Conservation (phyloP, 2,888 invertebrate species). For the Melolontha melolontha region DNA sequence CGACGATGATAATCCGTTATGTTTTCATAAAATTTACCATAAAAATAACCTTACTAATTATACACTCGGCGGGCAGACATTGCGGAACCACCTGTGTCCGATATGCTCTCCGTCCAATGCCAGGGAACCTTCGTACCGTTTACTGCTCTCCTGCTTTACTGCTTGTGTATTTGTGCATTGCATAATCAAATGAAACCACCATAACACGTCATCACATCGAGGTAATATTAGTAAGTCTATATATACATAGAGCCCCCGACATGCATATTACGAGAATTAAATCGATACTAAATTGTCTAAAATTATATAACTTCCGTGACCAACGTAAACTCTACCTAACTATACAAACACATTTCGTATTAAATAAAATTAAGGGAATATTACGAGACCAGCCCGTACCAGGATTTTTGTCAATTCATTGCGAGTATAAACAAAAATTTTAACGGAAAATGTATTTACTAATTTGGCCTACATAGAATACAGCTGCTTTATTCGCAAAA, state of each 20-base stretch:
- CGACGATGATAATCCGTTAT: constrained; percentile 11
- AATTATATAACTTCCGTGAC: constrained; percentile 30
- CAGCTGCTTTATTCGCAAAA: no score
- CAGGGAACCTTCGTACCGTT: constrained; percentile 1
- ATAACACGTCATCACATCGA: constrained; percentile 19
- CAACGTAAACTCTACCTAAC: background rate
- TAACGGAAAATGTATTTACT: no score
- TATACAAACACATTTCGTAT: background rate
- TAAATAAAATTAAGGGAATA: constrained; percentile 1
- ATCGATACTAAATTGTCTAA: constrained; percentile 31
- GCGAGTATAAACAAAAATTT: no score
- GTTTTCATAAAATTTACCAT: constrained; percentile 35
- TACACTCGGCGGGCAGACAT: constrained; percentile 28
- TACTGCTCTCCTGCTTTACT: no score
- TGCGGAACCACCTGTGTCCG: constrained; percentile 24
- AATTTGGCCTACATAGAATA: no score
- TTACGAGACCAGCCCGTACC: constrained; percentile 1
- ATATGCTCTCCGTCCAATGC: constrained; percentile 5
- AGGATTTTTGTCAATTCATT: background rate
- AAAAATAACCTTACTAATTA: constrained; percentile 34
- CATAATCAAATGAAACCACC: constrained; percentile 10
- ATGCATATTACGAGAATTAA: constrained; percentile 17
- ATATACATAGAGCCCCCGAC: background rate
- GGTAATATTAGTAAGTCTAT: no score
- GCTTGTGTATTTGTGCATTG: background rate